These are phyloP conservation scores for Streblospio benedicti DNA, from an alignment of 1,140 invertebrate genomes.

Conservation along the genomic window DNA sequence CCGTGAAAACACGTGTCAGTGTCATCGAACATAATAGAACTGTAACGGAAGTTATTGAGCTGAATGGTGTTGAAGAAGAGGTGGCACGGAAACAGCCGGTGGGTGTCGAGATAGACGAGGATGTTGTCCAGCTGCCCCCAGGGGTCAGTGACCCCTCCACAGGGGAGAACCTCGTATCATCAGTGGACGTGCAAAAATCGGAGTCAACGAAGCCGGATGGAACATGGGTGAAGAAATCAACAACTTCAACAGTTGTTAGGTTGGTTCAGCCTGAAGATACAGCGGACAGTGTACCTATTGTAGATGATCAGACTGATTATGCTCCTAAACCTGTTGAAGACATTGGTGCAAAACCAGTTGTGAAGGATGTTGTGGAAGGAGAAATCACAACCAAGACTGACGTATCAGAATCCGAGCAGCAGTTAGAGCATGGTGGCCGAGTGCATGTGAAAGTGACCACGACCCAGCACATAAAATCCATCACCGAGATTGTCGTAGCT, in stretches of 20 bases:
- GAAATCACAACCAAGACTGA: conserved; percentile 17
- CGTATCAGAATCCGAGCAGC: conserved; percentile 26
- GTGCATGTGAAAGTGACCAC: neutral
- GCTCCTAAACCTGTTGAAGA: no score
- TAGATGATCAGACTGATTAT: neutral
- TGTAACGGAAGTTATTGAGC: neutral
- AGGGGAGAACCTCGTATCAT: neutral
- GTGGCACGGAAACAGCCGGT: neutral
- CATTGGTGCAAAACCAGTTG: no score
- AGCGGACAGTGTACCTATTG: neutral
- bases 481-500: neutral
- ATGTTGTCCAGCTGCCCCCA: conserved; percentile 4
- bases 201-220: conserved; percentile 37
- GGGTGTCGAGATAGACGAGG: conserved; percentile 3
- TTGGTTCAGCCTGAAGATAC: neutral
- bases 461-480: neutral
- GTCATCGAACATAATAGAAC: conserved; percentile 4
- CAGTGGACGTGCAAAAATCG: conserved; percentile 18
- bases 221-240: conserved; percentile 18
- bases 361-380: conserved; percentile 6
- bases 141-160: conserved; percentile 1
- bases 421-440: neutral
- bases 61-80: neutral
- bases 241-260: neutral
- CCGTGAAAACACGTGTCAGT: conserved; percentile 1